Conservation (phyloP, 2,888 invertebrate genomes). For the Eupithecia subumbrata region DNA sequence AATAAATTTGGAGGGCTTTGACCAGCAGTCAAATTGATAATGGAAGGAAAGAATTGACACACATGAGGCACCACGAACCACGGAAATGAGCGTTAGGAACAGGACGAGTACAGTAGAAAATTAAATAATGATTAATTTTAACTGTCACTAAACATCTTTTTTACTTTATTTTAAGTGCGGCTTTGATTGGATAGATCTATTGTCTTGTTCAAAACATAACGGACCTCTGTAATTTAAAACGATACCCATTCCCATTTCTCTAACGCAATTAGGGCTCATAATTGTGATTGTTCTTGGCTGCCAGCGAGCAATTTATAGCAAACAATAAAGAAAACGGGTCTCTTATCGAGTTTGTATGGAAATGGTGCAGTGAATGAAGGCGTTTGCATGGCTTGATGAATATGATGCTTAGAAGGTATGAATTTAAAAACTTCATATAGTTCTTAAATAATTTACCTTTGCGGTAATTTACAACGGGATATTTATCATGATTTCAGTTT, state of each 20-base stretch:
- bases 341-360: slow-evolving; percentile 37
- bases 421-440: background rate
- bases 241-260: slow-evolving; percentile 5
- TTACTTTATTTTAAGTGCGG: background rate
- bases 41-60: background rate
- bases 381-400: slow-evolving; percentile 22
- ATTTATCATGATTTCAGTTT: too few species aligned
- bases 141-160: background rate
- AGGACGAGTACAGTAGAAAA: background rate
- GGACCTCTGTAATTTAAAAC: background rate
- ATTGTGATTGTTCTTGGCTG: slow-evolving; percentile 19
- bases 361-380: slow-evolving; percentile 26
- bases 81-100: background rate
- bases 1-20: background rate
- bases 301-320: slow-evolving; percentile 26
- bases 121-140: background rate
- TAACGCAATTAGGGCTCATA: slow-evolving; percentile 6
- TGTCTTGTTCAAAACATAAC: background rate
- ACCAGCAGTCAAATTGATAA: background rate
- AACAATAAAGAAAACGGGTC: slow-evolving; percentile 38
- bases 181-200: background rate
- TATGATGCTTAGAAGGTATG: background rate
- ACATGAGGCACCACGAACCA: background rate
- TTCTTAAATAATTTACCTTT: too few species aligned
- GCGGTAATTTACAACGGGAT: too few species aligned